Percentiles rank a stretch among this genome's conserved stretches.
Conservation (phyloP, 1,140 invertebrate species). For the Branchinecta lynchi region DNA sequence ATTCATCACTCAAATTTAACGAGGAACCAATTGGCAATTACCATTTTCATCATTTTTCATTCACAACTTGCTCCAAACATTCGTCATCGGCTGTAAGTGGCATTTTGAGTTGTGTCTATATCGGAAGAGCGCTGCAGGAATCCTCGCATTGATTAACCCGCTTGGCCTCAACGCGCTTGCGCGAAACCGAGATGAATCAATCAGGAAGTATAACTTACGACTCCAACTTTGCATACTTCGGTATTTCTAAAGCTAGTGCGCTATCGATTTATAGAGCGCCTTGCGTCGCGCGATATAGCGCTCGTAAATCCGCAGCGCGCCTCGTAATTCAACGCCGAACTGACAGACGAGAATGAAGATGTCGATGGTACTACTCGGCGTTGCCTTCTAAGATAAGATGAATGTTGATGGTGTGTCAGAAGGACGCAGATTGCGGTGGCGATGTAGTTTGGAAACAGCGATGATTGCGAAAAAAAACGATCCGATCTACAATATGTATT, state of each 20-base stretch:
- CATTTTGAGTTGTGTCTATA: slow-evolving; percentile 10
- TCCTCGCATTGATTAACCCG: slow-evolving; percentile 1
- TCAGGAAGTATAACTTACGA: slow-evolving; percentile 9
- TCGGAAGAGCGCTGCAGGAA: slow-evolving; percentile 2
- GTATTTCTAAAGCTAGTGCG: background rate
- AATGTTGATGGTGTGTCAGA: slow-evolving; percentile 3
- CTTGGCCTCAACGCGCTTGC: background rate
- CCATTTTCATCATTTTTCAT: slow-evolving; percentile 11
- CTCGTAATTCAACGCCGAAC: background rate
- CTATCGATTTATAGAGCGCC: slow-evolving; percentile 10
- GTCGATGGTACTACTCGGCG: background rate
- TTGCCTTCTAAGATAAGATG: background rate
- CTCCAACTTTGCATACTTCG: background rate
- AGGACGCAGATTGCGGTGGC: background rate
- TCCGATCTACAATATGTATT: background rate
- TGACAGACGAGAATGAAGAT: slow-evolving; percentile 5
- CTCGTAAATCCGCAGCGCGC: background rate
- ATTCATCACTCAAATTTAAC: slow-evolving; percentile 12
- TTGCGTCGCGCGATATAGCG: background rate
- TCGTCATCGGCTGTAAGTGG: slow-evolving; percentile 5
- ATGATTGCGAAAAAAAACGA: background rate
- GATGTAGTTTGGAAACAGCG: no score
- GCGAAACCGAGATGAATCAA: background rate
- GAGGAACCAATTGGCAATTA: slow-evolving; percentile 5
- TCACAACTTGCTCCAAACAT: slow-evolving; percentile 8